A percentile compares a stretch with the other conserved stretches of the same genome.
These are phyloP conservation scores for Zeuzera pyrina DNA, from an alignment of 2,888 invertebrate genomes.

Conservation along the genomic window DNA sequence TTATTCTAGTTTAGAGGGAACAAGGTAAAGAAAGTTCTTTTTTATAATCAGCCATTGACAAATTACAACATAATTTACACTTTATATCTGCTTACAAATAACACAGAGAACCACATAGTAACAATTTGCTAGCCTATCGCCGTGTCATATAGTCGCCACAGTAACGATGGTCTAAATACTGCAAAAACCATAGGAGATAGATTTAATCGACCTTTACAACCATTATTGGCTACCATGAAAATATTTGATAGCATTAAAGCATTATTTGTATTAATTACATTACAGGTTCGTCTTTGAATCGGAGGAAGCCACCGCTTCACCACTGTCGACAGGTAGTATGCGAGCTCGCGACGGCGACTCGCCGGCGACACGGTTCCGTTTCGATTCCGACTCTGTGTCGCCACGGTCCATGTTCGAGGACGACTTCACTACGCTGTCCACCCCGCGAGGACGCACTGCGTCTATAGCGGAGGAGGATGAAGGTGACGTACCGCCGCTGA, in stretches of 20 bases:
- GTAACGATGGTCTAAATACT: too few relatives aligned
- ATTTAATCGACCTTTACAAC: too few relatives aligned
- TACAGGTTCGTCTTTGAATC: constrained; percentile 53
- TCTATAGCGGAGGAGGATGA: constrained; percentile 67
- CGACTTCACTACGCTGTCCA: constrained; percentile 73
- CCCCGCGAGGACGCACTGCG: constrained; percentile 49
- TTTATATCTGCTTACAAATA: too few relatives aligned
- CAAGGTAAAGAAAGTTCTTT: constrained; percentile 33
- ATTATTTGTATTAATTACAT: neutral
- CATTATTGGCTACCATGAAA: too few relatives aligned
- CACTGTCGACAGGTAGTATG: constrained; percentile 41
- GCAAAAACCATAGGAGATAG: too few relatives aligned
- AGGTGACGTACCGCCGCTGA: constrained; percentile 47
- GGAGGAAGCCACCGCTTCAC: constrained; percentile 49
- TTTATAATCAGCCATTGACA: too few relatives aligned
- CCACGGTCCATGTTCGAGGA: constrained; percentile 77
- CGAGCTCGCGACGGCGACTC: constrained; percentile 43
- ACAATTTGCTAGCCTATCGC: too few relatives aligned
- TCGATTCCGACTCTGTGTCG: constrained; percentile 60
- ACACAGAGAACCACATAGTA: too few relatives aligned
- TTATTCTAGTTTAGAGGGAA: constrained; percentile 53
- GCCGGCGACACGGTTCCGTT: constrained; percentile 48
- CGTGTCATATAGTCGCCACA: too few relatives aligned
- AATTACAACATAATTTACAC: too few relatives aligned
- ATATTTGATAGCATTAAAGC: too few relatives aligned